Evolutionary conservation across 2,113 vertebrate species (phyloP), one percentile per base, ranked within the genome.

Genomic region (Antechinus flavipes): DNA sequence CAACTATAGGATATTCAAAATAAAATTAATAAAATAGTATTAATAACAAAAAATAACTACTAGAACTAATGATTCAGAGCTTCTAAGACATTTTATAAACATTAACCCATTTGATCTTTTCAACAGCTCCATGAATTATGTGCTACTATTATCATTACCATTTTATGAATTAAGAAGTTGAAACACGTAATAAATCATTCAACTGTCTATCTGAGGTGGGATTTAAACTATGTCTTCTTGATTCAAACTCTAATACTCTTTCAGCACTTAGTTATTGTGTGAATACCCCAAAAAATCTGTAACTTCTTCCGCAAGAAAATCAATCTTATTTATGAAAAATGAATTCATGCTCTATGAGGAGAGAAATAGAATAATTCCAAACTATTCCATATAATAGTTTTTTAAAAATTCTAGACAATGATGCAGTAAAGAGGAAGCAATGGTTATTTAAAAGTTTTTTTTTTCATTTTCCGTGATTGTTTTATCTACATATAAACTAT

Each of bases 141-240:
- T 68, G 61, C 12, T 68, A 14, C 30, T 68, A 35, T 14, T 68
- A 35, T 68, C 3, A 35, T 68, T 68, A 5, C 11, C 27, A 16
- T 68, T 68, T 68, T 68, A 68, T 68, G 12, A 30, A 16, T 35
- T 30, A 30, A 68, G 61, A 68, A 35, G 12, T 7, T 35, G 27
- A 61, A 9, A 27, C 26, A 58, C 2, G 25, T 89, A 27, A 10
- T 26, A 84, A 46, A 12, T 91, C 90, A 90, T n/a, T 93, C 7
- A 89, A 47, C 30, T 93, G 1, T 90, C 76, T 58, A 76, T 30
- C 58, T 9, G 9, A 96, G 16, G 25, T 93, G 7, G 26, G 49
- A 54, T 89, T 93, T 89, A 53, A 95, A 96, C 47, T 24, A 96
- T 42, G 24, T 68, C 61, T 68, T 5, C 30, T 30, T 35, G 12